Evolutionary conservation across 2,797 vertebrate genomes (phyloP), one percentile per base, ranked within the genome.

Genomic region (Poecilia picta): DNA sequence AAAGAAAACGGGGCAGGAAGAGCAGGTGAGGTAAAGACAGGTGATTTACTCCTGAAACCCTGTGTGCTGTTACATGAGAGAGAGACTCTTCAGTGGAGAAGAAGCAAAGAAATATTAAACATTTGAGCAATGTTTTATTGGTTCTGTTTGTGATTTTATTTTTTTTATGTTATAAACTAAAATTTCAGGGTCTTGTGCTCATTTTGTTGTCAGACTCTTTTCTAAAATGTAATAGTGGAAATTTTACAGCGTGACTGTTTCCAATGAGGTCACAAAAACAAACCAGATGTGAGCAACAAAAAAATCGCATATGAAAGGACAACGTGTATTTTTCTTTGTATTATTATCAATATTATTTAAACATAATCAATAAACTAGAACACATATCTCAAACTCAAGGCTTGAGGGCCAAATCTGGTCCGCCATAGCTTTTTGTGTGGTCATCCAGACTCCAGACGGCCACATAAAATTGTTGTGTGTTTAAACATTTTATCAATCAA

Each of bases 21-120:
- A 72, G 75, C 75, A 73, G 41, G 43, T 31, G 47, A 81, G 57
- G 81, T 73, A 74, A 74, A 62, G 31, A 76, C 72, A 68, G 41
- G 59, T 43, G 15, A 74, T 53, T 55, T 68, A 57, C 16, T 64
- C 8, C 51, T 70, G 64, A 78, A 73, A 46, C 6, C 31, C 43
- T 43, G 31, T 28, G 46, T 33, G 47, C 55, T 76, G 53, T 47
- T 72, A 11, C 55, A 41, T 39, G 39, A 66, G 2, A 25, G 64
- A 12, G 64, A 2, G 20, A 39, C 64, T 68, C 36, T 41, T 39
- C 36, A 39, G 64, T 41, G 28, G 43, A 72, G 72, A 28, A 16
- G 46, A 49, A n/a, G 6, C 20, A n/a, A 70, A n/a, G 2, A 3
- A 5, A n/a, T 70, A 43, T 70, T 28, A 25, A 43, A 43, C 5